Conservation (phyloP, 2,888 invertebrate genomes). For the Lycocerus yunnanus region DNA sequence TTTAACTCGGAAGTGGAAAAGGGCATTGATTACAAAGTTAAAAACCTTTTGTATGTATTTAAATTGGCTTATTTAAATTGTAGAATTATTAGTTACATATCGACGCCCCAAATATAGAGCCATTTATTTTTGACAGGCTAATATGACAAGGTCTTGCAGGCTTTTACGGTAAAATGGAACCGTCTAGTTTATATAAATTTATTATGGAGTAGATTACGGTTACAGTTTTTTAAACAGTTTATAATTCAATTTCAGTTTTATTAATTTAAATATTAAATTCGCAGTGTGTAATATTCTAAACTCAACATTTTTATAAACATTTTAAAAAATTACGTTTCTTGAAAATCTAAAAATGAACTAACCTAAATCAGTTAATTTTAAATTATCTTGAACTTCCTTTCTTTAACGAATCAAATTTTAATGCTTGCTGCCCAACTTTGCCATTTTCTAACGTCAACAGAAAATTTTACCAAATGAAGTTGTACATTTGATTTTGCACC, state of each 20-base stretch:
- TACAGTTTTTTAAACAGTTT: background rate
- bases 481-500: conserved; percentile 19
- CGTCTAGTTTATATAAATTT: background rate
- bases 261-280: background rate
- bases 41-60: background rate
- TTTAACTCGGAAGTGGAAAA: background rate
- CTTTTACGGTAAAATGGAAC: background rate
- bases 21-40: too few relatives aligned
- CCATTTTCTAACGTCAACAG: conserved; percentile 13
- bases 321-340: background rate
- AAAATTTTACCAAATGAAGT: conserved; percentile 8
- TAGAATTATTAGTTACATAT: background rate
- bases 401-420: background rate
- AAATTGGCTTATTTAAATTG: background rate
- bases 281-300: background rate
- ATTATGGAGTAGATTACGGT: background rate
- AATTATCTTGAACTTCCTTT: background rate
- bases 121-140: background rate
- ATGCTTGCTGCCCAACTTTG: conserved; percentile 8
- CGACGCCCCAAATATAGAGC: background rate
- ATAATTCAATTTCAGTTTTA: background rate
- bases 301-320: background rate
- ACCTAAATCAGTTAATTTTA: background rate
- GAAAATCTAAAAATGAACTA: background rate
- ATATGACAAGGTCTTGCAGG: background rate